phyloP scores from a whole-genome alignment of 1,140 invertebrate genomes.

The Thaumetopoea pityocampa region DNA sequence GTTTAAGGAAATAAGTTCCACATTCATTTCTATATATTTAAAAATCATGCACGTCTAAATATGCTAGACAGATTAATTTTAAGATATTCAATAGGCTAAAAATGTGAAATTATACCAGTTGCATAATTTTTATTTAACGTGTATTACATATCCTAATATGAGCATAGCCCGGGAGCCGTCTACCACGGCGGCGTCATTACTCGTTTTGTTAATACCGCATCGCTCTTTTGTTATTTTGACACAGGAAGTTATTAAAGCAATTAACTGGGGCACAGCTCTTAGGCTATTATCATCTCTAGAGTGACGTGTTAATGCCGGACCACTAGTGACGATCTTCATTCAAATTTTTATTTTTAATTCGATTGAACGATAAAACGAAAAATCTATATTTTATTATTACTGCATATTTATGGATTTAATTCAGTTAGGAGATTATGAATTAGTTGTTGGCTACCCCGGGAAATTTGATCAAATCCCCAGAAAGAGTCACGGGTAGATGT shows the following conservation, averaged over 20 bases:
- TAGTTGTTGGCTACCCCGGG: too few relatives aligned
- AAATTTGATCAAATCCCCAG: too few relatives aligned
- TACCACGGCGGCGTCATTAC: constrained; percentile 33
- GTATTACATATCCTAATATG: constrained; percentile 21
- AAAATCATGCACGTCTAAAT: too few relatives aligned
- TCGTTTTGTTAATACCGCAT: constrained; percentile 51
- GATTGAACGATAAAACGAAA: constrained; percentile 7
- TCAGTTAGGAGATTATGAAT: too few relatives aligned
- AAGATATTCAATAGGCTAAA: too few relatives aligned
- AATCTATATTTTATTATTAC: too few relatives aligned
- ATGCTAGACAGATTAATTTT: too few relatives aligned
- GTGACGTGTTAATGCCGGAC: constrained; percentile 70
- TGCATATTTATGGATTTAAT: too few relatives aligned
- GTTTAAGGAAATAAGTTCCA: too few relatives aligned
- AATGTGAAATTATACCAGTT: too few relatives aligned
- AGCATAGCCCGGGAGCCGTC: constrained; percentile 35
- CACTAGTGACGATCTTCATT: constrained; percentile 46
- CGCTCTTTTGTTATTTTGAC: constrained; percentile 75
- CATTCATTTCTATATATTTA: too few relatives aligned
- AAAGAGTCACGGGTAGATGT: too few relatives aligned
- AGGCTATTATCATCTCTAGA: constrained; percentile 71
- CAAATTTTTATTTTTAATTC: constrained; percentile 7
- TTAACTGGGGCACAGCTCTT: constrained; percentile 70
- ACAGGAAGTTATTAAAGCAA: constrained; percentile 76
- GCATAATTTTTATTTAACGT: background rate